Base-by-base conservation (phyloP, 2,797 vertebrate species). In the Holocentrus rufus region DNA sequence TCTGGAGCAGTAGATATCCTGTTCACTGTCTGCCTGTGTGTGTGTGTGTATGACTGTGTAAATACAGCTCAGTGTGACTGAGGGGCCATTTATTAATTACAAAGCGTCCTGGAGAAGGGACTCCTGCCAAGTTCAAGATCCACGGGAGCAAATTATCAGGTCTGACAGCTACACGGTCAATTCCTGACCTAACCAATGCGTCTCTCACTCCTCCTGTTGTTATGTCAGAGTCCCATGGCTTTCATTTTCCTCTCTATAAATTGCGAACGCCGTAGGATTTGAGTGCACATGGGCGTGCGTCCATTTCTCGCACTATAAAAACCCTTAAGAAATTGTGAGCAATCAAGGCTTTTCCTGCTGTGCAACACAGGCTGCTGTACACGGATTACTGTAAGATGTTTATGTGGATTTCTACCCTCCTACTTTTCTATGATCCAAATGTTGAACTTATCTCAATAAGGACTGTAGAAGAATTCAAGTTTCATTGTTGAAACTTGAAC, bases 51-150 rank as follows among this genome's bases (percentile, higher is more conserved):
- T 44, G 66, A 30, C 39, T 27, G 20, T 47, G 34, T 54, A 23
- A 68, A 72, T 47, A 25, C 23, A 66, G 11, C 47, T 31, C 47
- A 54, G 18, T 50, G 53, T 69, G 11, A 80, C 53, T 15, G 20
- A 61, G 56, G 59, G 30, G 22, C 23, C 42, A 42, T 63, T 74
- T 74, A 63, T 69, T 81, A 79, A 83, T 86, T 69, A 72, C 54
- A 67, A 67, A 36, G 53, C 13, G 4, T 53, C 13, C 42, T 46
- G 4, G 10, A 76, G 39, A n/a, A 69, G 22, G 22, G 62, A 20
- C 10, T 23, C 13, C 65, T 72, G 64, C 23, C 73, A 72, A 66
- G 60, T 25, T 61, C 11, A 31, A 31, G 17, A 81, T 15, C 36
- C 39, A 49, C 60, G 20, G 61, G 18, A 68, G 49, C 49, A 67